These are phyloP conservation scores for Drosophila bocqueti DNA, from an alignment of 1,140 invertebrate genomes.

Conservation along the genomic window DNA sequence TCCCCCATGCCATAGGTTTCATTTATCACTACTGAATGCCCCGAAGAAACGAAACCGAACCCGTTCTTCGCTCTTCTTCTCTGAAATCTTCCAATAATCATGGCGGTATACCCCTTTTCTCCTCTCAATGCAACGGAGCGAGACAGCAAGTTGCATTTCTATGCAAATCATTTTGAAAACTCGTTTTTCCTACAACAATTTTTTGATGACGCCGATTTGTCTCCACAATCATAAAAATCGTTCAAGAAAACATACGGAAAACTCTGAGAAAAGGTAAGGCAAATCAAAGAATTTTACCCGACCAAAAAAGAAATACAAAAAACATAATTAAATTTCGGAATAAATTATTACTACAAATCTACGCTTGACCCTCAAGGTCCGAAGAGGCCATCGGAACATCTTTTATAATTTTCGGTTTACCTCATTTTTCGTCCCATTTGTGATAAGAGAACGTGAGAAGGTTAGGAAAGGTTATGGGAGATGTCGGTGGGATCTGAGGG, in stretches of 20 bases:
- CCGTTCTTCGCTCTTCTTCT: slow-evolving; percentile 18
- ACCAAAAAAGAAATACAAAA: slow-evolving; percentile 12
- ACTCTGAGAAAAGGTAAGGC: slow-evolving; percentile 23
- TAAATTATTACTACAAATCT: slow-evolving; percentile 79
- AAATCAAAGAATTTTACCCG: slow-evolving; percentile 56
- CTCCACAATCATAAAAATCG: slow-evolving; percentile 75
- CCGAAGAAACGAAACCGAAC: slow-evolving; percentile 25
- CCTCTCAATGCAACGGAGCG: slow-evolving; percentile 30
- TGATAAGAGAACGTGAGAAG: slow-evolving; percentile 62
- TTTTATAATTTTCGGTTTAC: slow-evolving; percentile 52
- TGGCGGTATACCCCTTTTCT: slow-evolving; percentile 33
- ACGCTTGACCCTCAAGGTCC: slow-evolving; percentile 32
- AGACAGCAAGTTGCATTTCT: slow-evolving; percentile 65
- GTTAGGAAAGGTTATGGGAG: slow-evolving; percentile 53
- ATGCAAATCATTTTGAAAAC: slow-evolving; percentile 67
- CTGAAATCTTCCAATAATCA: slow-evolving; percentile 22
- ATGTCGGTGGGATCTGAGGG: slow-evolving; percentile 48
- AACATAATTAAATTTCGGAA: slow-evolving; percentile 76
- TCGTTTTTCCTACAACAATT: slow-evolving; percentile 57
- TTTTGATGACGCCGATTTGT: slow-evolving; percentile 82
- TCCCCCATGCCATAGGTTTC: slow-evolving; percentile 18
- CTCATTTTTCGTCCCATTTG: slow-evolving; percentile 28
- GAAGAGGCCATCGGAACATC: slow-evolving; percentile 35
- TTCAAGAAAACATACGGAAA: slow-evolving; percentile 32
- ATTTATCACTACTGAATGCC: slow-evolving; percentile 53